Percentiles rank a stretch among this genome's conserved stretches.
phyloP scores from a whole-genome alignment of 1,140 invertebrate species.

The Tetragonula clypearis region DNA sequence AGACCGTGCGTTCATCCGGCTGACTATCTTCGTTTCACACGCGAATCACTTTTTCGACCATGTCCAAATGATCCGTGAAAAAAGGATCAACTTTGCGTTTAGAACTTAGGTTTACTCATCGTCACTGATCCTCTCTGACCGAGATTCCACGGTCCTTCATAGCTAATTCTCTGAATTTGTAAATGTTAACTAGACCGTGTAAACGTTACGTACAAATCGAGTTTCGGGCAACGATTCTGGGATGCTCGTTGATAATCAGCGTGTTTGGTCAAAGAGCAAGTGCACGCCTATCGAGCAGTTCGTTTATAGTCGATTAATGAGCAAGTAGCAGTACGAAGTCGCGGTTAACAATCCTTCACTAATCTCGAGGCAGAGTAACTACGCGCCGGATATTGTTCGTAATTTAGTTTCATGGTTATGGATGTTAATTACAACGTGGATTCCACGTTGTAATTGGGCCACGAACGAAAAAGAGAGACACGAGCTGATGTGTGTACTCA shows the following conservation, averaged over 20 bases:
- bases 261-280: too few species aligned
- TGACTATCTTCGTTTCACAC: too few species aligned
- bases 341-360: neutral
- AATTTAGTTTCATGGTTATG: constrained; percentile 30
- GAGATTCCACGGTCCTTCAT: neutral
- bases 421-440: constrained; percentile 28
- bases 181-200: neutral
- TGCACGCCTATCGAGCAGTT: neutral
- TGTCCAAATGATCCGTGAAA: neutral
- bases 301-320: neutral
- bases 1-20: neutral
- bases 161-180: neutral
- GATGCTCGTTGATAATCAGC: neutral
- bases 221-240: neutral
- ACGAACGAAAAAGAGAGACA: too few species aligned
- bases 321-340: neutral
- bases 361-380: neutral
- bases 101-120: neutral
- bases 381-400: constrained; percentile 32
- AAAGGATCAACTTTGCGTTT: neutral
- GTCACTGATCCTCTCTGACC: neutral
- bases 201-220: neutral
- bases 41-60: neutral
- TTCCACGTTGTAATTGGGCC: neutral
- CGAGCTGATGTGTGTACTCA: too few species aligned